phyloP scores from a whole-genome alignment of 2,113 vertebrate species.

The Canis aureus region DNA sequence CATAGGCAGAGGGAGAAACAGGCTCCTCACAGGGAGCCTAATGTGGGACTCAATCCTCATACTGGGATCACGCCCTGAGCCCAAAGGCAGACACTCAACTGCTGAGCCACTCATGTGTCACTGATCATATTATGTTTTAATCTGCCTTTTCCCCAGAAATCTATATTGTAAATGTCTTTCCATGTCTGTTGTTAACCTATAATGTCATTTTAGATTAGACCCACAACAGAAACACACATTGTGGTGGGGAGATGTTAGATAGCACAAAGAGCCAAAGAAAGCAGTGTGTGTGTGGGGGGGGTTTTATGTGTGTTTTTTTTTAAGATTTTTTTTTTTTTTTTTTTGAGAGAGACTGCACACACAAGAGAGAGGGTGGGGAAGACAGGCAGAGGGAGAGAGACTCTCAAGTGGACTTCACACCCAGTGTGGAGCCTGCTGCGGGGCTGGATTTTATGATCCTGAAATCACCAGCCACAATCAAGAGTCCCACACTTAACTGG shows the following conservation, averaged over 20 bases:
- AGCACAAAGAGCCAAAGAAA: not conserved
- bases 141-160: slow-evolving; percentile 31
- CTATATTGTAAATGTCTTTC: slow-evolving; percentile 7
- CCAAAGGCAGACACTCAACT: too few relatives aligned
- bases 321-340: not conserved
- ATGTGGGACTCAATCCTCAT: too few relatives aligned
- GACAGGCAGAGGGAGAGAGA: not conserved
- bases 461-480: not conserved
- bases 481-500: not conserved
- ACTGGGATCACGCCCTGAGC: too few relatives aligned
- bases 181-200: not conserved
- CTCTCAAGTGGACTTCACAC: not conserved
- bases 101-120: too few relatives aligned
- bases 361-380: not conserved
- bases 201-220: not conserved
- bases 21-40: too few relatives aligned
- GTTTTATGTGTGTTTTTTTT: not conserved
- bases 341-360: not conserved
- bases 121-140: slow-evolving; percentile 5
- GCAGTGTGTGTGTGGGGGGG: not conserved
- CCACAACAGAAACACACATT: not conserved
- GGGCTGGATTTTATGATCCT: not conserved
- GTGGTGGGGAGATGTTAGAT: not conserved
- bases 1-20: too few relatives aligned
- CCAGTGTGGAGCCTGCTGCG: not conserved